Conservation (phyloP, 2,113 vertebrate species). For the Neogale vison region DNA sequence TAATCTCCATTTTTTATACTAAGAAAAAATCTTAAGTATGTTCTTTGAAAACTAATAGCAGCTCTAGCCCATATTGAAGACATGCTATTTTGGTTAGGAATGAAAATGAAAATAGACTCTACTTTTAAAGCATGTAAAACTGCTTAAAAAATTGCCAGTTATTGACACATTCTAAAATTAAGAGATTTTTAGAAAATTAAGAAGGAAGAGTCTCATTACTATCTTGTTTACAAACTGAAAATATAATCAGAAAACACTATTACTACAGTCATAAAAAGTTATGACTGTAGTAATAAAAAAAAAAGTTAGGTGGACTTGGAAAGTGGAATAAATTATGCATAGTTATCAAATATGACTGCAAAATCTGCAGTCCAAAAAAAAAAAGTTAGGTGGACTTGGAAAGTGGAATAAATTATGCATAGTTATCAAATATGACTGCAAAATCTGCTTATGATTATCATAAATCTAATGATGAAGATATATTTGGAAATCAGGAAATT, state of each 20-base stretch:
- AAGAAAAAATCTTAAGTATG: background rate
- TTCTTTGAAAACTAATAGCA: background rate
- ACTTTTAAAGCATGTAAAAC: constrained; percentile 1
- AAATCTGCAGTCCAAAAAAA: constrained; percentile 11
- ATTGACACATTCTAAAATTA: constrained; percentile 15
- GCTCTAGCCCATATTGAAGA: background rate
- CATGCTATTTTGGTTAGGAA: background rate
- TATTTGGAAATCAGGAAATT: background rate
- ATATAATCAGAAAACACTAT: constrained; percentile 35
- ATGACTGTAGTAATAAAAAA: too few relatives aligned
- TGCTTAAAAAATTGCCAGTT: background rate
- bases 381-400: constrained; percentile 9
- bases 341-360: background rate
- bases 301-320: constrained; percentile 9
- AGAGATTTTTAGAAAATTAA: constrained; percentile 20
- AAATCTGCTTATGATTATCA: background rate
- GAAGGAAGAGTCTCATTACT: background rate
- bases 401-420: background rate
- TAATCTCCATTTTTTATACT: background rate
- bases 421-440: background rate
- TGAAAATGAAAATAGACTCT: background rate
- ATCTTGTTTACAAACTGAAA: constrained; percentile 3
- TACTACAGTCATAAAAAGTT: background rate
- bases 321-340: background rate
- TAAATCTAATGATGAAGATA: background rate